phyloP scores from a whole-genome alignment of 2,797 vertebrate genomes.

The Arnoldichthys spilopterus region DNA sequence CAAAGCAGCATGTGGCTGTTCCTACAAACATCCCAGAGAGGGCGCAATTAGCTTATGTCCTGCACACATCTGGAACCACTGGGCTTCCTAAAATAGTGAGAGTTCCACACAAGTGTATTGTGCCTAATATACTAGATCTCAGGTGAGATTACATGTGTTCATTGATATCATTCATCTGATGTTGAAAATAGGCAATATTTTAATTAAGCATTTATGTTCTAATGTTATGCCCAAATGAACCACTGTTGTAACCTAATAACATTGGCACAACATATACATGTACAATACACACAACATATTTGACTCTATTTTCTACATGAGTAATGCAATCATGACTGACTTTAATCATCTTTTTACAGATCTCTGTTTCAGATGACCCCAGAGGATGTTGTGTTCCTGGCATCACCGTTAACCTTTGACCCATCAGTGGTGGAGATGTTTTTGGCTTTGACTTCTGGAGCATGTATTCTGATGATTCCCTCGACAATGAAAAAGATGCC shows the following conservation, averaged over 20 bases:
- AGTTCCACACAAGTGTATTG: constrained; percentile 91
- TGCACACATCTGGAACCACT: constrained; percentile 94
- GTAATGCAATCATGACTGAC: neutral
- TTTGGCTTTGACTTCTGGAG: constrained; percentile 87
- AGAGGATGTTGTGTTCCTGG: constrained; percentile 88
- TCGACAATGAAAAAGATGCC: constrained; percentile 85
- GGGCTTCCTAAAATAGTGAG: constrained; percentile 89
- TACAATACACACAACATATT: neutral
- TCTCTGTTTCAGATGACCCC: constrained; percentile 84
- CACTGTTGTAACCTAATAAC: neutral
- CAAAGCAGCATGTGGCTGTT: constrained; percentile 1
- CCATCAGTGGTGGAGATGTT: constrained; percentile 95
- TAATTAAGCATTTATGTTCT: neutral
- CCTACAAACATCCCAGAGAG: constrained; percentile 47
- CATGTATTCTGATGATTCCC: constrained; percentile 87
- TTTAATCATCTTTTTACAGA: constrained; percentile 68
- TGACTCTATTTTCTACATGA: neutral
- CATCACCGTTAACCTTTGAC: constrained; percentile 95
- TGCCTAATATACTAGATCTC: constrained; percentile 91
- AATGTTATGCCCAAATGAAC: neutral
- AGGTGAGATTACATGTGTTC: constrained; percentile 72
- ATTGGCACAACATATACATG: neutral
- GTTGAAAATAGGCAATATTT: neutral
- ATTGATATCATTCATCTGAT: too few species aligned
- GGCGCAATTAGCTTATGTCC: constrained; percentile 84